phyloP scores from a whole-genome alignment of 2,113 vertebrate genomes.

The Podarcis cretensis region DNA sequence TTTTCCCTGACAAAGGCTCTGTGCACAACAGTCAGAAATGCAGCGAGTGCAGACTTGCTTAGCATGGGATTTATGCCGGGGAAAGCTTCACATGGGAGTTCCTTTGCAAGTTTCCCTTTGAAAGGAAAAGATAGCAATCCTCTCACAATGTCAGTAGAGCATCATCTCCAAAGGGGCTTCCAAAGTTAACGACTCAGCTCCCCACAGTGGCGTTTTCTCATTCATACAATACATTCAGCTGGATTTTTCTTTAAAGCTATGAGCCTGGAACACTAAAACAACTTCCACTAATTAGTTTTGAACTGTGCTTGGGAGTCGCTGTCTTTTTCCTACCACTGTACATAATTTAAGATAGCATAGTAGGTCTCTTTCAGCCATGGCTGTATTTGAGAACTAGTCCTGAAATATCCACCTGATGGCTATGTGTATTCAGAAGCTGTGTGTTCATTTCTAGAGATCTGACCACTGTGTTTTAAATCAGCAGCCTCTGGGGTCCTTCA shows the following conservation, averaged over 20 bases:
- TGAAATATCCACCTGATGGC: not conserved
- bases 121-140: not conserved
- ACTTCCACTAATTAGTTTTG: not conserved
- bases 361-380: not conserved
- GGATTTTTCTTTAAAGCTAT: not conserved
- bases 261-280: not conserved
- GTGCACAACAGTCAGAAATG: not conserved
- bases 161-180: not conserved
- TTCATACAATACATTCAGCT: not conserved
- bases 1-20: not conserved
- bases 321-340: not conserved
- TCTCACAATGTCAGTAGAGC: not conserved
- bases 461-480: not conserved
- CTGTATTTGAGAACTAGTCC: not conserved
- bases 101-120: not conserved
- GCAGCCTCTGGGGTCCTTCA: not conserved
- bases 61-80: not conserved
- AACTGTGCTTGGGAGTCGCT: not conserved
- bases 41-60: not conserved
- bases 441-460: not conserved
- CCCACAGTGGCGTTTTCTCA: not conserved
- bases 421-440: not conserved
- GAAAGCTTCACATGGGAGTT: not conserved
- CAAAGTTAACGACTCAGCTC: not conserved
- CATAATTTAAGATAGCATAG: not conserved